phyloP scores from a whole-genome alignment of 1,140 invertebrate genomes.

The Zeugodacus cucurbitae region DNA sequence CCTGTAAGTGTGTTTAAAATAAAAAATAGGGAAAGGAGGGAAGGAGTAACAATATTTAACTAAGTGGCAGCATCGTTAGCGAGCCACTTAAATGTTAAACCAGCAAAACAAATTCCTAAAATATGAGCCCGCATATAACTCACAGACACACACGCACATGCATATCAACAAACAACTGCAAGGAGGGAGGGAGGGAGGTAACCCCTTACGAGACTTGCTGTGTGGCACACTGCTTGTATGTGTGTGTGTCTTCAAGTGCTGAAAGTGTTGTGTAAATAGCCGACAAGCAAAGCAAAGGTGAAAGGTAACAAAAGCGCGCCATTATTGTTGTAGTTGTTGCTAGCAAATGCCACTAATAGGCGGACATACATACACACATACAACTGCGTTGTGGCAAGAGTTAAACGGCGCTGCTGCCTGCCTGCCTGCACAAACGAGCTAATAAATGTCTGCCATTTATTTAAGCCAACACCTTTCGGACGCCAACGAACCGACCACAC shows the following conservation, averaged over 20 bases:
- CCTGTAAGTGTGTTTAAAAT: background rate
- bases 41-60: conserved; percentile 6
- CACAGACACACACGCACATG: background rate
- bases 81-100: conserved; percentile 23
- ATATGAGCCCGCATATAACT: background rate
- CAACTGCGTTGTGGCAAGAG: background rate
- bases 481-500: background rate
- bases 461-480: conserved; percentile 37
- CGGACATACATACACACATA: background rate
- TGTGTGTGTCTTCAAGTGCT: background rate
- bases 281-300: background rate
- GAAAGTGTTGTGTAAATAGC: conserved; percentile 24
- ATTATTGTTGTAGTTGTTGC: background rate
- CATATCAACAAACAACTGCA: background rate
- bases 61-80: conserved; percentile 31
- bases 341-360: background rate
- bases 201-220: too few species aligned
- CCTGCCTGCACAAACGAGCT: conserved; percentile 39
- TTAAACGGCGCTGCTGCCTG: conserved; percentile 23
- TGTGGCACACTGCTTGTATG: background rate
- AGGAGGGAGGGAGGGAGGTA: too few species aligned
- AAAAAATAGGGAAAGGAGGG: background rate
- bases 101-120: conserved; percentile 18
- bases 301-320: background rate
- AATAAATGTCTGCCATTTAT: conserved; percentile 43